phyloP scores from a whole-genome alignment of 2,888 invertebrate genomes.

The Tuta absoluta region DNA sequence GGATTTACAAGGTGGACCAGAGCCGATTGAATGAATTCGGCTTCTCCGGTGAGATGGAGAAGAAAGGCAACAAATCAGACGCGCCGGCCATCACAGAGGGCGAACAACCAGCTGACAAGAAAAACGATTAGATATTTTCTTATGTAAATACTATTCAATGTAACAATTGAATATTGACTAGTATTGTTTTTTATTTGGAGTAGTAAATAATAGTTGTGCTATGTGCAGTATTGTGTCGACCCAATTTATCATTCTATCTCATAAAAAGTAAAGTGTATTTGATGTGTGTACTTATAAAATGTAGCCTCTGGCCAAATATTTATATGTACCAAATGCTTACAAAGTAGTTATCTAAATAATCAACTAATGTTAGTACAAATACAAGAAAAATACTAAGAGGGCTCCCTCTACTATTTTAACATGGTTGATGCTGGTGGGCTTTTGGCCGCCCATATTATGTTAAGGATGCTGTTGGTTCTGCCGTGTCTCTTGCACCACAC shows the following conservation, averaged over 20 bases:
- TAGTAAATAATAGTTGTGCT: slow-evolving; percentile 21
- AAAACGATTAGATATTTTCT: slow-evolving; percentile 64
- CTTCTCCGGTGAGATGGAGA: slow-evolving; percentile 95
- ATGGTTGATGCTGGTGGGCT: background rate
- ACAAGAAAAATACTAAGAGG: background rate
- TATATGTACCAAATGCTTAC: slow-evolving; percentile 2
- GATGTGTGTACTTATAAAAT: slow-evolving; percentile 13
- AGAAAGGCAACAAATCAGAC: slow-evolving; percentile 69
- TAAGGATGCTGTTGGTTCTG: background rate
- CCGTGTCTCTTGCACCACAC: no score
- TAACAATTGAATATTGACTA: slow-evolving; percentile 25
- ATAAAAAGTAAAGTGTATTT: background rate
- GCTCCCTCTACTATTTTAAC: background rate
- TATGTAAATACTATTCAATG: slow-evolving; percentile 17
- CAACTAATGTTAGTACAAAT: slow-evolving; percentile 5
- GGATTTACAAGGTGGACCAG: slow-evolving; percentile 98
- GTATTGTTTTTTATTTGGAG: slow-evolving; percentile 22
- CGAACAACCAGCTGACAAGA: slow-evolving; percentile 62
- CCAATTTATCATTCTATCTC: background rate
- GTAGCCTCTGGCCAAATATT: slow-evolving; percentile 12
- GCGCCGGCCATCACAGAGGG: slow-evolving; percentile 62
- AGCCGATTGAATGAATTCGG: slow-evolving; percentile 98
- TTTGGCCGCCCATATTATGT: background rate
- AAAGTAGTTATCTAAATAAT: background rate
- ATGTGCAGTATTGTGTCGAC: slow-evolving; percentile 23